Base-by-base conservation (phyloP, 1,140 invertebrate species). In the Carcinoscorpius rotundicauda region DNA sequence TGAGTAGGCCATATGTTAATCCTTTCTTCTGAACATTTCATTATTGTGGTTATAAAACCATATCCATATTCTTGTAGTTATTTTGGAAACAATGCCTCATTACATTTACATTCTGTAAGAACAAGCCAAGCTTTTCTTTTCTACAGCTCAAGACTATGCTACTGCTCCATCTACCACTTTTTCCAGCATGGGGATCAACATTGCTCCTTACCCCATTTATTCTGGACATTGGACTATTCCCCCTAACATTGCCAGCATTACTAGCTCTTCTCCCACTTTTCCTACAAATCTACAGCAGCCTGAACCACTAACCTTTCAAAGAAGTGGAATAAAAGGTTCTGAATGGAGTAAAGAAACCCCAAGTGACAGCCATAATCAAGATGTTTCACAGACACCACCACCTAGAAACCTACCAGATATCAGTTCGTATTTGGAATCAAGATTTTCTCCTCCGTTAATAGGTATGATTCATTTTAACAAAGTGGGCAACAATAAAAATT, bases 141-240 rank as follows among this genome's bases (percentile, higher is more conserved):
- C 50, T 58, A 9, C 55, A 67, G 66, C 55, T 61, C 62, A 60
- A 52, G 58, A 59, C 5, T 62, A 65, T n/a, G 66, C 65, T 57
- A 68, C 65, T 51, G 60, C 66, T 29, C 58, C 61, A 58, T 56
- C 61, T 49, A 49, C n/a, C 58, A 58, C 61, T 11, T 52, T 29
- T 29, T 29, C 29, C 29, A 29, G 29, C 29, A 53, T 68, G n/a
- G 60, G 29, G 10, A 53, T 49, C 49, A 64, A 66, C 6, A 66
- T 66, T 29, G 49, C 67, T 51, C 62, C 67, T 3, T 68, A 68
- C 56, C 11, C 62, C 49, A 64, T 63, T 8, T 67, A 70, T 59
- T 63, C 62, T 9, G 63, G 61, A 11, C 61, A 61, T 48, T 66
- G 66, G 61, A 62, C 57, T 8, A 52, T 66, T 9, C 64, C 63